Evolutionary conservation across 2,113 vertebrate species (phyloP), one percentile per base, ranked within the genome.

Genomic region (Amblyornis subalaris): DNA sequence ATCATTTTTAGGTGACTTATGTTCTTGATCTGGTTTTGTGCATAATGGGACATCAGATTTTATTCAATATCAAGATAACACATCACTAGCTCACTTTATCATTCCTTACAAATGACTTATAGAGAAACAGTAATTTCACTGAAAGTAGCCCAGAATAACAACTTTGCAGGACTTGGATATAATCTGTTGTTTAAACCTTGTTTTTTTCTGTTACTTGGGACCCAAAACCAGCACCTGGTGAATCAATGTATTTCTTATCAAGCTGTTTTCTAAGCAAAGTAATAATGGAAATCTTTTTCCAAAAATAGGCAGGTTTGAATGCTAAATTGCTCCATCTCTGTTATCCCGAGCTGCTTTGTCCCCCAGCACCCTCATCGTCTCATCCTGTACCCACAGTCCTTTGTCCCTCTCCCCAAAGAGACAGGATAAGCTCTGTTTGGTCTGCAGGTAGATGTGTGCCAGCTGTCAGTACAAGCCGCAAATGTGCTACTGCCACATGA

Each of bases 191-290:
- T 91, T 82, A 88, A 85, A 79, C 16, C 36, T 87, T 61, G 61
- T 6, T 16, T 71, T 75, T 88, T 88, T 47, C 47, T 75, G 6
- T 23, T 76, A 73, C 38, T 45, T 79, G 50, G 28, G 53, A 81
- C 75, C 53, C 61, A 89, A 91, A 89, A 2, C 3, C 28, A 94
- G 61, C 57, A 95, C 51, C 66, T 88, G 57, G 31, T 85, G 15
- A 94, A 95, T 48, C 50, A 51, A 38, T 21, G 0, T 50, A 77
- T 58, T 81, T 51, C 20, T 89, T 76, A 82, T 53, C 28, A 75
- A 81, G 33, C 7, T 67, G 31, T 4, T 81, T 83, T 67, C 57
- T 47, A 84, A 86, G 47, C 19, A n/a, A 12, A 84, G 48, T 92
- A 80, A 80, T 26, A 66, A 73, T 25, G 26, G 42, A 72, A 16